Evolutionary conservation across 1,140 invertebrate genomes (phyloP), one percentile per base, ranked within the genome.

Genomic region (Heliothis virescens): DNA sequence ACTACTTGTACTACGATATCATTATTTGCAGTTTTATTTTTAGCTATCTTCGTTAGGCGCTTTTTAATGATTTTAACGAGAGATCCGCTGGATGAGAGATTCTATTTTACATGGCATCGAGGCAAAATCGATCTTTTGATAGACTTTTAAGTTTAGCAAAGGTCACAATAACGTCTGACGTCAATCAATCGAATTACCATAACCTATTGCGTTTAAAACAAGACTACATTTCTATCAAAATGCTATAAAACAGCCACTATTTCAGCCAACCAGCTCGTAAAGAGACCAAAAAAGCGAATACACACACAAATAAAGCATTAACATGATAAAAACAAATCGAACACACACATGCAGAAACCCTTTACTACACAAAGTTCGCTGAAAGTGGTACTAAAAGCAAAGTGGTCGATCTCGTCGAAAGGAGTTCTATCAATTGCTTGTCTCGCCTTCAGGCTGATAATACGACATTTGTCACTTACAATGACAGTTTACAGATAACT

Each of bases 1-100:
- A 72, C 57, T 72, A 72, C 69, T 1, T 29, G 29, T 72, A 41
- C 47, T 52, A 41, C 34, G 34, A 41, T 41, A 41, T 41, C 34
- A 41, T 41, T 50, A 50, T 71, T 50, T n/a, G 67, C 26, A 21
- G 34, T 53, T 71, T 71, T 71, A 71, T 53, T 71, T 71, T 53
- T 18, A 53, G 67, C 1, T 1, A 52, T 21, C 13, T n/a, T 29
- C 9, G 41, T 63, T 2, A 3, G 16, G n/a, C 29, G 15, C 5
- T 63, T n/a, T 60, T 10, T 21, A 10, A 16, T 10, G n/a, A 18
- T 18, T 18, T 57, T 26, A 60, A 26, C 57, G 26, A 60, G 57
- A 12, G 2, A 41, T 5, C 5, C 34, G 34, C 34, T 41, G 9
- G 34, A 41, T 41, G 34, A 41, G 34, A 41, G 34, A 41, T 41